phyloP scores from a whole-genome alignment of 2,888 invertebrate genomes.

The Megaustenia siamemsis region DNA sequence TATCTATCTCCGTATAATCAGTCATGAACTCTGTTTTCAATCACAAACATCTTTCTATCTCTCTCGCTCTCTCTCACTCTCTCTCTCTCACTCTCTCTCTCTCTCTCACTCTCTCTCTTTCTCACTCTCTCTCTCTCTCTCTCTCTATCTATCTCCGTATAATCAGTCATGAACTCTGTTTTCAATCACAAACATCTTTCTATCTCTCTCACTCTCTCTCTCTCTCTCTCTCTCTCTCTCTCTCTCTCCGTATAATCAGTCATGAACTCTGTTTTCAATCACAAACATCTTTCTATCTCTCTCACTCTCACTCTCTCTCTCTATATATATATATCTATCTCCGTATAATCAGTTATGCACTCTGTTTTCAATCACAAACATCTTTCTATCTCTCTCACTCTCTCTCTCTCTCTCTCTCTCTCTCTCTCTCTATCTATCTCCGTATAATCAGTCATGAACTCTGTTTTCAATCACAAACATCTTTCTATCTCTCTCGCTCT shows the following conservation, averaged over 20 bases:
- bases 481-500: not conserved
- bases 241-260: not conserved
- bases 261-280: too few relatives aligned
- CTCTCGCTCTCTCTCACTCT: not conserved
- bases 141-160: too few relatives aligned
- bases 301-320: too few relatives aligned
- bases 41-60: not conserved
- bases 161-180: too few relatives aligned
- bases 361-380: too few relatives aligned
- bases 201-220: too few relatives aligned
- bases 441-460: not conserved
- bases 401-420: constrained; percentile 9
- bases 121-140: too few relatives aligned
- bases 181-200: too few relatives aligned
- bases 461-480: not conserved
- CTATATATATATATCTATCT: too few relatives aligned
- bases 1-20: not conserved
- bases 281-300: too few relatives aligned
- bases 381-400: not conserved
- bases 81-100: not conserved
- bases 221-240: not conserved
- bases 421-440: not conserved
- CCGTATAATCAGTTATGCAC: too few relatives aligned
- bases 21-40: not conserved
- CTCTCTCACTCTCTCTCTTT: not conserved